Percentiles rank a stretch among this genome's conserved stretches.
These are phyloP conservation scores for Madoqua kirkii DNA, from an alignment of 2,113 vertebrate species.

Conservation along the genomic window DNA sequence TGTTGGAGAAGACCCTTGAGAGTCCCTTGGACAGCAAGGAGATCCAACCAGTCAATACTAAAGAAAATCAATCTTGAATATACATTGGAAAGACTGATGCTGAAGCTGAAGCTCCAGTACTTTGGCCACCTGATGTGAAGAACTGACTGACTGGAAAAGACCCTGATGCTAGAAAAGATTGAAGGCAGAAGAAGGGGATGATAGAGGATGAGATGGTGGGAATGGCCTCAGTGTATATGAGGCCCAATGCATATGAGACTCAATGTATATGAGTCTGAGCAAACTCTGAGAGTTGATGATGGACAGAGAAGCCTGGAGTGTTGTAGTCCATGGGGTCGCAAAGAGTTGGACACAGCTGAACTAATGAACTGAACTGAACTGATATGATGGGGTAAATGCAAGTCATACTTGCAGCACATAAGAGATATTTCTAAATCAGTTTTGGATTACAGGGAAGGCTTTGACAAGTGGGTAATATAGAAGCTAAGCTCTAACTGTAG, in stretches of 20 bases:
- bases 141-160: not conserved
- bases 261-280: not conserved
- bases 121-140: not conserved
- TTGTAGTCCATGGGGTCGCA: not conserved
- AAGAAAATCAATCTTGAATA: not conserved
- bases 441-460: not conserved
- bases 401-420: not conserved
- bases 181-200: rapidly evolving
- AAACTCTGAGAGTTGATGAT: not conserved
- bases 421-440: not conserved
- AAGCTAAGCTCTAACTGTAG: not conserved
- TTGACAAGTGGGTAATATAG: not conserved
- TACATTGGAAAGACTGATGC: not conserved
- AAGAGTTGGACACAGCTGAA: not conserved
- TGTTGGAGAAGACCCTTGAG: not conserved
- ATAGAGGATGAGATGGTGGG: not conserved
- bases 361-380: not conserved
- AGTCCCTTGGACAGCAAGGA: not conserved
- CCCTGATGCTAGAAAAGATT: not conserved
- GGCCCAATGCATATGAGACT: not conserved
- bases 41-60: not conserved
- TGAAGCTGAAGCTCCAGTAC: not conserved
- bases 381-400: not conserved
- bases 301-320: not conserved
- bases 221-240: not conserved